Evolutionary conservation across 2,888 invertebrate genomes (phyloP).

Genomic region (Diaperis boleti): DNA sequence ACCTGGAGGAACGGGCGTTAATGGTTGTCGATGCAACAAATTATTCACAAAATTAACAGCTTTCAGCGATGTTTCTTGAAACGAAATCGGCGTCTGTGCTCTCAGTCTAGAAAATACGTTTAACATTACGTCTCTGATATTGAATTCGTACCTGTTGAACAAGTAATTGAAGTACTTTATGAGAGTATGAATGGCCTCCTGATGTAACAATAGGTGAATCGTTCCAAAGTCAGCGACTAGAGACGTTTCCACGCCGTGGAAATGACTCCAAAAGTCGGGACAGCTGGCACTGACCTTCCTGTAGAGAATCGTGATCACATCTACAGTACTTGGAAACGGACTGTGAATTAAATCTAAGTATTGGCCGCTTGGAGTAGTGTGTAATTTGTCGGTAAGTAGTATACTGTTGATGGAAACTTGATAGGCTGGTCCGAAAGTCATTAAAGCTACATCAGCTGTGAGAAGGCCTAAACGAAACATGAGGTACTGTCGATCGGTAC

Average conservation of each 20-base stretch:
- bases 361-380: slow-evolving; percentile 79
- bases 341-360: slow-evolving; percentile 82
- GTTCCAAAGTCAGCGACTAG: slow-evolving; percentile 78
- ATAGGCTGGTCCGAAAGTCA: slow-evolving; percentile 83
- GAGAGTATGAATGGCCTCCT: slow-evolving; percentile 78
- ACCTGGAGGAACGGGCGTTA: slow-evolving; percentile 82
- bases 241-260: slow-evolving; percentile 84
- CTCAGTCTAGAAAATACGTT: slow-evolving; percentile 46
- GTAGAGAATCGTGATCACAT: slow-evolving; percentile 80
- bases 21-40: slow-evolving; percentile 58
- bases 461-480: slow-evolving; percentile 78
- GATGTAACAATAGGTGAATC: slow-evolving; percentile 76
- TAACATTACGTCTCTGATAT: neutral
- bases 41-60: slow-evolving; percentile 38
- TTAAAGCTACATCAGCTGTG: slow-evolving; percentile 80
- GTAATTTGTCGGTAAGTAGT: slow-evolving; percentile 81
- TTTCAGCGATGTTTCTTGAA: slow-evolving; percentile 54
- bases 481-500: slow-evolving; percentile 79
- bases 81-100: slow-evolving; percentile 54
- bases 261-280: slow-evolving; percentile 85
- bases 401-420: slow-evolving; percentile 77
- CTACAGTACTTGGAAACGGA: slow-evolving; percentile 67
- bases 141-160: slow-evolving; percentile 68
- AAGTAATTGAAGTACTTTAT: slow-evolving; percentile 77
- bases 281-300: slow-evolving; percentile 85